Base-by-base conservation (phyloP, 2,888 invertebrate species). In the Mesorhabditis sp. region DNA sequence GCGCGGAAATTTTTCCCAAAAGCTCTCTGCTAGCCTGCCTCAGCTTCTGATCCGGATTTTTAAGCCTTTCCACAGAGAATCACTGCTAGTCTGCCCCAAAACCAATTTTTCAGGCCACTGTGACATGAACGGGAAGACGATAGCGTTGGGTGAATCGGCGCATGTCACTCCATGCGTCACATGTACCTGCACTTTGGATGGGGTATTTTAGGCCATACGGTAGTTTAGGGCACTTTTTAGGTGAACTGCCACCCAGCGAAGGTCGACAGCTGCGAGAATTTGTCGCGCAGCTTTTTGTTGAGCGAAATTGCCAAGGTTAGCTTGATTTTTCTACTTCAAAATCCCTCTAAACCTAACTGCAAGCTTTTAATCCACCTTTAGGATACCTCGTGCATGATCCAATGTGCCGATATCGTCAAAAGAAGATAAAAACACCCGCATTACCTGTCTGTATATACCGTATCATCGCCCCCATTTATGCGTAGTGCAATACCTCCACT, bases 141-240 rank as follows among this genome's bases (percentile, higher is more conserved):
- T 85, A 66, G 79, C 79, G 10, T 68, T 81, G 65, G 85, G 85
- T 44, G 81, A 85, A 43, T 81, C 85, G 3, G 77, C 80, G 41
- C 79, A 82, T 66, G 83, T 84, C 70, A 85, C 85, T 13, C 85
- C 85, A 3, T 85, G 83, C 70, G 82, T 83, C 5, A 81, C 82
- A 7, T 83, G 83, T 69, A 83, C 82, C 4, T 85, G 85, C 69
- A 85, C 85, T 64, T 69, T 77, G 2, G 84, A 85, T 71, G 85
- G 85, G 61, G 76, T 81, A 65, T 68, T 28, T 28, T 28, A 28
- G 1, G 28, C 28, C 28, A 28, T 28, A 28, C 28, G 28, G 2
- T 28, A 28, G 28, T 2, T 28, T 28, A 67, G 10, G 28, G 43
- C n/a, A 15, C 13, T 7, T 13, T 72, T 67, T 70, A 82, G 83